Conservation (phyloP, 1,140 invertebrate genomes). For the Cyrtorhinus lividipennis region DNA sequence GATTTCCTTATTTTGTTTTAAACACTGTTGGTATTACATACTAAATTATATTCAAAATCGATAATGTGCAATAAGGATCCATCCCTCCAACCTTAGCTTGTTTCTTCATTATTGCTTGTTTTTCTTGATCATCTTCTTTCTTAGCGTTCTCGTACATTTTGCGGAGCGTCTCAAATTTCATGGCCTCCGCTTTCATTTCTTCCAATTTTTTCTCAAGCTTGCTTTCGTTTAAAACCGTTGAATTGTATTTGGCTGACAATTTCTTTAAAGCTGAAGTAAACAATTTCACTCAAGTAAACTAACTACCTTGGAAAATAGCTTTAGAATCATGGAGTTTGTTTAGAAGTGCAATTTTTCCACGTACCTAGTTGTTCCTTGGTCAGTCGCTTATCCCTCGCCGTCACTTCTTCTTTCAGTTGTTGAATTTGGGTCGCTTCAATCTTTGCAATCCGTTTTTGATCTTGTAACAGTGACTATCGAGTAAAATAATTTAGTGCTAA, state of each 20-base stretch:
- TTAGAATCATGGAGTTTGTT: no score
- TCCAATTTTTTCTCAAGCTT: not conserved
- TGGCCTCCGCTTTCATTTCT: not conserved
- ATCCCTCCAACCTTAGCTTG: slow-evolving; percentile 4
- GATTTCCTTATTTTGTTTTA: no score
- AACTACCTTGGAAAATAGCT: no score
- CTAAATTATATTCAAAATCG: no score
- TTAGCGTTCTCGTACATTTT: not conserved
- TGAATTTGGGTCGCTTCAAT: slow-evolving; percentile 2
- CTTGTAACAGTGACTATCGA: not conserved
- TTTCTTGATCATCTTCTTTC: not conserved
- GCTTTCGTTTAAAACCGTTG: not conserved
- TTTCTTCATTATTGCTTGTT: not conserved
- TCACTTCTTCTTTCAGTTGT: slow-evolving; percentile 11
- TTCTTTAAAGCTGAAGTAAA: slow-evolving; percentile 1
- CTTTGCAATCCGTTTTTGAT: not conserved
- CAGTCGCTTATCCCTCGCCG: not conserved
- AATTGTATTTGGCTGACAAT: not conserved
- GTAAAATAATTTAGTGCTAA: not conserved
- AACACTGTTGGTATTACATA: no score
- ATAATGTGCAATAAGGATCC: no score
- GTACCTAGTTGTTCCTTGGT: slow-evolving; percentile 4
- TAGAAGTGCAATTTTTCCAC: no score
- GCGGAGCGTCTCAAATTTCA: not conserved
- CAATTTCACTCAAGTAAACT: no score